phyloP scores from a whole-genome alignment of 2,888 invertebrate species.

The Zygaena filipendulae region DNA sequence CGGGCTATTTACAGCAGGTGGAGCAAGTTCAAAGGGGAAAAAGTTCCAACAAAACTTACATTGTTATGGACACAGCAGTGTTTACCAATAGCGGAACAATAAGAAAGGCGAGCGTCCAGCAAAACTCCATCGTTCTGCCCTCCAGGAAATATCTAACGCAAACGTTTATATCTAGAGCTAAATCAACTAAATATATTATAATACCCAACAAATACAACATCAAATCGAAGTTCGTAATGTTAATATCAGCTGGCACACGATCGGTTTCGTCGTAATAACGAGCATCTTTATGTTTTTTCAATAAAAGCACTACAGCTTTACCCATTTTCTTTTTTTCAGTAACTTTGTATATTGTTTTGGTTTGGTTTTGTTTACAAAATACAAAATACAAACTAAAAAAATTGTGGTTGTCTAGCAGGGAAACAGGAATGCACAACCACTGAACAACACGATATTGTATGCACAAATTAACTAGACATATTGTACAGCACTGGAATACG shows the following conservation, averaged over 20 bases:
- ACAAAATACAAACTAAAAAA: too few relatives aligned
- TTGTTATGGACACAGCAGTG: conserved; percentile 77
- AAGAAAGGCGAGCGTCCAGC: conserved; percentile 76
- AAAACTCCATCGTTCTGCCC: conserved; percentile 69
- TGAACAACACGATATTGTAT: too few relatives aligned
- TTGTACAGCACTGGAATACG: too few relatives aligned
- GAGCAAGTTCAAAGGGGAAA: too few relatives aligned
- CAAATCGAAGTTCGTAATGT: conserved; percentile 71
- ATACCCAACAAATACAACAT: conserved; percentile 74
- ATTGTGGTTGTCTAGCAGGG: too few relatives aligned
- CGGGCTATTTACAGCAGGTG: too few relatives aligned
- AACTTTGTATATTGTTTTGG: too few relatives aligned
- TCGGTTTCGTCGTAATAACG: conserved; percentile 66
- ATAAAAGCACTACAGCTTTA: conserved; percentile 30
- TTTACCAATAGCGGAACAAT: conserved; percentile 80
- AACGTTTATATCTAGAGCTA: conserved; percentile 76
- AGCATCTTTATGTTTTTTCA: conserved; percentile 42
- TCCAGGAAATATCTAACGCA: conserved; percentile 72
- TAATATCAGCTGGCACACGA: conserved; percentile 68
- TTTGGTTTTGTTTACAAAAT: too few relatives aligned
- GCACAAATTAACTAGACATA: too few relatives aligned
- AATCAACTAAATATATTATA: conserved; percentile 74
- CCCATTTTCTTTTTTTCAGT: too few relatives aligned
- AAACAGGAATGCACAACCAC: too few relatives aligned
- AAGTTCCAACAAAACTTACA: too few relatives aligned